Evolutionary conservation across 2,888 invertebrate genomes (phyloP).

Genomic region (Amblyteles armatorius): DNA sequence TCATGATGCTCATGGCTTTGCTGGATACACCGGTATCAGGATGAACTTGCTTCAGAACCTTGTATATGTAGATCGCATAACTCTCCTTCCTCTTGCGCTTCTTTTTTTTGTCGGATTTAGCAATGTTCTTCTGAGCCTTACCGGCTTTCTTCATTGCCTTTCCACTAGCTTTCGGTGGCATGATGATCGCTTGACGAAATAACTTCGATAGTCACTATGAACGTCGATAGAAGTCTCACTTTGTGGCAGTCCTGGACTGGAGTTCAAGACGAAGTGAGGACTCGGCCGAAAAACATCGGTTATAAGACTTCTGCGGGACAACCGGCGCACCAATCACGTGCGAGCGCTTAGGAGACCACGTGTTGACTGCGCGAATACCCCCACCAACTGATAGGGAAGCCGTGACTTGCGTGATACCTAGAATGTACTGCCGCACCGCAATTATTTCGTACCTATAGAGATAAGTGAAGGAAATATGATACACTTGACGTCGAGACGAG

Average conservation of each 20-base stretch:
- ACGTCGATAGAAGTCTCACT: no score
- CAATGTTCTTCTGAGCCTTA: conserved; percentile 81
- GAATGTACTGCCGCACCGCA: no score
- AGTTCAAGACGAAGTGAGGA: no score
- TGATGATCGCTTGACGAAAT: conserved; percentile 46
- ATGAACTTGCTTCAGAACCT: conserved; percentile 87
- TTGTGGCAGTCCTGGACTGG: no score
- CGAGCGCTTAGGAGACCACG: not conserved
- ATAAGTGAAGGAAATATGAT: not conserved
- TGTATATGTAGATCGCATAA: conserved; percentile 88
- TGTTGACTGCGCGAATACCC: not conserved
- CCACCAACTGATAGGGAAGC: not conserved
- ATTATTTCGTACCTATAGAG: not conserved
- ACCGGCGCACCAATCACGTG: conserved; percentile 51
- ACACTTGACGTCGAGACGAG: not conserved
- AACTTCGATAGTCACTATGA: not conserved
- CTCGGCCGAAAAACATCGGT: no score
- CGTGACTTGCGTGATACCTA: not conserved
- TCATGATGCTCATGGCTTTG: conserved; percentile 91
- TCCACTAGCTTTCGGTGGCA: conserved; percentile 83
- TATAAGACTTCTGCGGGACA: not conserved
- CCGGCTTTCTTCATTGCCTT: conserved; percentile 86
- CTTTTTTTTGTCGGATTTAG: conserved; percentile 86
- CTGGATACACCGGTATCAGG: conserved; percentile 89
- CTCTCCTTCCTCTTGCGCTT: conserved; percentile 87